These are phyloP conservation scores for Pseudochirops cupreus DNA, from an alignment of 2,797 vertebrate species.

Conservation along the genomic window DNA sequence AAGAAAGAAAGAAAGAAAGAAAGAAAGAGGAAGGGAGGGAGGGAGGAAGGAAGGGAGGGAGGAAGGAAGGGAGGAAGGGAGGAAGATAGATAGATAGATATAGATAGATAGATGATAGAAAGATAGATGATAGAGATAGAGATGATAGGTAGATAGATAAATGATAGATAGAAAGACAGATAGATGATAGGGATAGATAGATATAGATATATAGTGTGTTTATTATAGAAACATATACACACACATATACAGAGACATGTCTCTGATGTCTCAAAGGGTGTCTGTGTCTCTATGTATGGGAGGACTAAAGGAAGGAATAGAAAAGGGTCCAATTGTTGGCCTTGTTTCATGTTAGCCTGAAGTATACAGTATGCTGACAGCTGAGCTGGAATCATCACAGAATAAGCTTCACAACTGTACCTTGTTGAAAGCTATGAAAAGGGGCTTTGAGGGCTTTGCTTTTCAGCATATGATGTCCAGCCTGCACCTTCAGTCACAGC, in stretches of 20 bases:
- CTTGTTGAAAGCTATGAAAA: slow-evolving; percentile 33
- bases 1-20: no score
- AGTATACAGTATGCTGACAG: neutral
- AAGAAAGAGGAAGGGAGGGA: no score
- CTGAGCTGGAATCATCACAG: neutral
- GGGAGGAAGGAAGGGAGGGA: no score
- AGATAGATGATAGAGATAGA: no score
- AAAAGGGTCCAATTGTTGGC: neutral
- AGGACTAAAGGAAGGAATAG: neutral
- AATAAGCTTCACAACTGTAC: neutral
- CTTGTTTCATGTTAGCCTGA: neutral
- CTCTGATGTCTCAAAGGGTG: neutral
- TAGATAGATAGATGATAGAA: no score
- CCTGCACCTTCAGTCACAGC: slow-evolving; percentile 47
- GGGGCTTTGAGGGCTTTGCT: slow-evolving; percentile 60
- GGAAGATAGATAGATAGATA: no score
- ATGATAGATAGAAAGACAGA: no score
- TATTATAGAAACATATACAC: neutral
- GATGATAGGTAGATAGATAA: no score
- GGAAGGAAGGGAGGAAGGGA: no score
- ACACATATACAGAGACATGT: neutral
- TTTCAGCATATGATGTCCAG: neutral
- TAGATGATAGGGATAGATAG: no score
- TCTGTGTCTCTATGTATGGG: neutral
- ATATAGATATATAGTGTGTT: no score